These are phyloP conservation scores for Sisyra nigra DNA, from an alignment of 2,888 invertebrate genomes.

Conservation along the genomic window DNA sequence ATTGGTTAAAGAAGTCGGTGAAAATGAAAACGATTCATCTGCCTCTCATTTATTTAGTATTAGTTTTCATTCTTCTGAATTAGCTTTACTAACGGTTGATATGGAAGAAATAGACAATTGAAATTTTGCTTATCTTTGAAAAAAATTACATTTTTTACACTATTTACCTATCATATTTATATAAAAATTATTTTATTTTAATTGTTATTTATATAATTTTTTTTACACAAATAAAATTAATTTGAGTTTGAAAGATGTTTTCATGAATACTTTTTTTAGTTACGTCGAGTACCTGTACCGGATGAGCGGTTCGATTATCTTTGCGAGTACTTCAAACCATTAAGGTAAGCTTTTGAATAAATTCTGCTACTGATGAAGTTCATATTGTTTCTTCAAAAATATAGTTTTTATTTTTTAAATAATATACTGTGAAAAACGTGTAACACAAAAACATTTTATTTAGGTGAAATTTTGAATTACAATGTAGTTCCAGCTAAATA, in stretches of 20 bases:
- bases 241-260: constrained; percentile 7
- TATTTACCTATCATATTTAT: too few relatives aligned
- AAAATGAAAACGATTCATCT: too few relatives aligned
- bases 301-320: constrained; percentile 88
- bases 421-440: background rate
- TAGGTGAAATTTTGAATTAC: too few relatives aligned
- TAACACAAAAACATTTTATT: background rate
- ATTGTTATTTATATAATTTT: constrained; percentile 17
- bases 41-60: too few relatives aligned
- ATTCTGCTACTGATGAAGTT: background rate
- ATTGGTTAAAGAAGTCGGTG: too few relatives aligned
- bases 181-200: background rate
- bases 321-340: constrained; percentile 86
- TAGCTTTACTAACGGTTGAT: too few relatives aligned
- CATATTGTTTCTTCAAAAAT: background rate
- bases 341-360: constrained; percentile 45
- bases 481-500: too few relatives aligned
- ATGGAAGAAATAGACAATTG: too few relatives aligned
- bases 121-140: too few relatives aligned
- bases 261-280: constrained; percentile 20
- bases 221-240: too few relatives aligned
- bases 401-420: background rate
- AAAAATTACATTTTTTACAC: too few relatives aligned
- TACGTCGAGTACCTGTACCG: constrained; percentile 95
- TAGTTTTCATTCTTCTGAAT: too few relatives aligned